phyloP scores from a whole-genome alignment of 1,140 invertebrate species.

The Temnothorax longispinosus region DNA sequence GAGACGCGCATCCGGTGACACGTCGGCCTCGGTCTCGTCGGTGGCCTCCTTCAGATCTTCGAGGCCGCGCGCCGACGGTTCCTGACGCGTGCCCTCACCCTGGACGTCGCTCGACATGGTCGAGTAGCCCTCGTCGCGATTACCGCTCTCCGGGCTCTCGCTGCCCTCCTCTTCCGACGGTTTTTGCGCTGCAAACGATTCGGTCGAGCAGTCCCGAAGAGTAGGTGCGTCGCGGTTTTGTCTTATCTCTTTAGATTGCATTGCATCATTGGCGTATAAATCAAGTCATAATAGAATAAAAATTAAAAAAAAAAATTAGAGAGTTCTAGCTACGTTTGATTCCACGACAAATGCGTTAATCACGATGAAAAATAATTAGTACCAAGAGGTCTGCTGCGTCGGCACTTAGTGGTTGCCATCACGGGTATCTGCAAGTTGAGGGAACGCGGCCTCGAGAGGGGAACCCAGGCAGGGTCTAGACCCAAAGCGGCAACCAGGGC shows the following conservation, averaged over 20 bases:
- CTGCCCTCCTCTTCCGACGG: slow-evolving; percentile 87
- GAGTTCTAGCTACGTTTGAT: not conserved
- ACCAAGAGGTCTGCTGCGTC: slow-evolving; percentile 80
- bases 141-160: slow-evolving; percentile 90
- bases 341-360: not conserved
- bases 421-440: slow-evolving; percentile 88
- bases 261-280: not conserved
- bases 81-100: slow-evolving; percentile 88
- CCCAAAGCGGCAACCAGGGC: slow-evolving; percentile 78
- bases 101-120: slow-evolving; percentile 96
- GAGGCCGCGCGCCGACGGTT: slow-evolving; percentile 87
- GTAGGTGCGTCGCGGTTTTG: not conserved
- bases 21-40: slow-evolving; percentile 89
- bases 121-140: slow-evolving; percentile 94
- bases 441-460: slow-evolving; percentile 88
- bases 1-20: slow-evolving; percentile 84
- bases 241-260: not conserved
- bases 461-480: slow-evolving; percentile 88
- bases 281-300: not conserved
- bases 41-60: slow-evolving; percentile 91
- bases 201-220: not conserved
- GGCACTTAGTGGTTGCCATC: slow-evolving; percentile 84
- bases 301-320: not conserved
- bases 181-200: slow-evolving; percentile 77
- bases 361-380: not conserved